Evolutionary conservation across 1,140 invertebrate genomes (phyloP), one percentile per base, ranked within the genome.

Genomic region (Ectropis grisescens): DNA sequence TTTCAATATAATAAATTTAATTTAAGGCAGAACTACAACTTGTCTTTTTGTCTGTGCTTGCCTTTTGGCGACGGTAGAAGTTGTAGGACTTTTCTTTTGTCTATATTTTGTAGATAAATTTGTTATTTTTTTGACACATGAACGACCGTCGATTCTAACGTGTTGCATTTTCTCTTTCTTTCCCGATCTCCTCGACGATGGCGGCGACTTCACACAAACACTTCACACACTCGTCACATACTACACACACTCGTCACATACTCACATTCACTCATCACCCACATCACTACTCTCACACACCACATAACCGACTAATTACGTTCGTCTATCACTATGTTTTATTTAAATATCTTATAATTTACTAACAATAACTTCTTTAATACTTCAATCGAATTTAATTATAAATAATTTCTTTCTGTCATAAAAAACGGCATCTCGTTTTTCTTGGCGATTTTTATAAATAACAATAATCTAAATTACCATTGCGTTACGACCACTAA

Each of bases 131-230:
- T 56, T 26, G 34, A 65, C n/a, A n/a, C n/a, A n/a, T n/a, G n/a
- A n/a, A n/a, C 61, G 71, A 80, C 75, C 69, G 70, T 66, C 57
- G 44, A 33, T 45, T 43, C 43, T 74, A 67, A 75, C 43, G 70
- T 76, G 72, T 76, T 76, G 71, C 72, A 80, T 76, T 76, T 80
- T 74, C 61, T 80, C 44, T 65, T 45, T 58, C 47, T 72, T 74
- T 78, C 62, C 71, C 67, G 64, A 72, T 76, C 30, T 41, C 41
- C 36, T 54, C 30, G 22, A 13, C 38, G 35, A 30, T 34, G 44
- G 29, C 29, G 29, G 10, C 44, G 13, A 41, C 43, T 37, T 32
- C 15, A 34, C 11, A 47, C 19, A 50, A 27, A 42, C 33, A 40
- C 22, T 19, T 36, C 6, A 48, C 13, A 49, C 15, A 34, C 29